phyloP scores from a whole-genome alignment of 2,797 vertebrate genomes.

The Dermochelys coriacea region DNA sequence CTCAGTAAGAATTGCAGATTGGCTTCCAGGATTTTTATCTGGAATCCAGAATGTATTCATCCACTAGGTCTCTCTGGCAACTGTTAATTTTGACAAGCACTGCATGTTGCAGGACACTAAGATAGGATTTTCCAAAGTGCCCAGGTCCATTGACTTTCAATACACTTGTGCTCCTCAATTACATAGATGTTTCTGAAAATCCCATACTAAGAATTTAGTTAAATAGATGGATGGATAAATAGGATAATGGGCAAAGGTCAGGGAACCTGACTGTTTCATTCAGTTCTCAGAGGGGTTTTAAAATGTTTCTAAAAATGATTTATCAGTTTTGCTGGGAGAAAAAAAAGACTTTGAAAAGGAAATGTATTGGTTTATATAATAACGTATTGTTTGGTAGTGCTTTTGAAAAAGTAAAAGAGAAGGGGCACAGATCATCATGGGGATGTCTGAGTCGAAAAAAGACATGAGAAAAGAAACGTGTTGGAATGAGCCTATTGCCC shows the following conservation, averaged over 20 bases:
- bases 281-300: neutral
- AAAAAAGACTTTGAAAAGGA: neutral
- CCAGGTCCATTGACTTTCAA: neutral
- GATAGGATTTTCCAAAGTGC: neutral
- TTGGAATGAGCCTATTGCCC: neutral
- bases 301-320: neutral
- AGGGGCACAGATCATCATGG: neutral
- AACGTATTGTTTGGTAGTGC: neutral
- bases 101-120: neutral
- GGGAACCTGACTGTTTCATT: neutral
- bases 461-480: neutral
- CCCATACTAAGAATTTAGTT: neutral
- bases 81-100: neutral
- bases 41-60: neutral
- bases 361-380: neutral
- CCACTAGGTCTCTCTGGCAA: neutral
- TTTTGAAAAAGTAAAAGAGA: neutral
- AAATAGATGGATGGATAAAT: neutral
- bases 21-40: neutral
- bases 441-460: neutral
- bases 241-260: neutral
- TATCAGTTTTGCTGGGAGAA: neutral
- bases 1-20: neutral
- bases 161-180: neutral
- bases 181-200: neutral